These are phyloP conservation scores for Parnassius glacialis DNA, from an alignment of 2,888 invertebrate genomes.

Conservation along the genomic window DNA sequence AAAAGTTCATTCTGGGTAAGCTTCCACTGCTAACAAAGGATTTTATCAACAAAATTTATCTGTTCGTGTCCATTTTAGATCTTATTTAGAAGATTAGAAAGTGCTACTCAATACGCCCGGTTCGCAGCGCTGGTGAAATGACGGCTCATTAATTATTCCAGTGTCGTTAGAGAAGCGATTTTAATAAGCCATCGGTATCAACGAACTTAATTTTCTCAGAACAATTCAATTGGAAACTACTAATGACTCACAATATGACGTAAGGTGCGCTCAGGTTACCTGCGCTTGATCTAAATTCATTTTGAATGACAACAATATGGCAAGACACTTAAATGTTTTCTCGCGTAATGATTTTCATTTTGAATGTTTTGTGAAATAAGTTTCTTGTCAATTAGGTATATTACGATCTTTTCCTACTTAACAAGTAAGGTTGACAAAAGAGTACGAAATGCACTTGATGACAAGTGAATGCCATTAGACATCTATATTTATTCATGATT, in stretches of 20 bases:
- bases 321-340: slow-evolving; percentile 7
- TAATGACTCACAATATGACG: slow-evolving; percentile 63
- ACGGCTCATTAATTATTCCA: slow-evolving; percentile 64
- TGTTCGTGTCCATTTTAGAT: slow-evolving; percentile 29
- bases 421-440: too few relatives aligned
- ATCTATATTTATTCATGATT: too few relatives aligned
- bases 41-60: slow-evolving; percentile 21
- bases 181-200: slow-evolving; percentile 56
- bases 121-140: slow-evolving; percentile 35
- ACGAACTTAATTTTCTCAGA: slow-evolving; percentile 64
- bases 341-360: neutral
- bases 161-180: slow-evolving; percentile 51
- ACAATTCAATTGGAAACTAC: slow-evolving; percentile 72
- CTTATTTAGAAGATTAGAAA: slow-evolving; percentile 44
- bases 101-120: slow-evolving; percentile 37
- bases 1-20: neutral
- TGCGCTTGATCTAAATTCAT: slow-evolving; percentile 36
- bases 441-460: too few relatives aligned
- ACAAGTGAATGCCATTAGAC: too few relatives aligned
- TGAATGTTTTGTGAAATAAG: too few relatives aligned
- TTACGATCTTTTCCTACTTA: too few relatives aligned
- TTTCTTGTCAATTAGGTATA: too few relatives aligned
- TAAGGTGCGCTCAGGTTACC: slow-evolving; percentile 42
- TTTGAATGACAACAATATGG: slow-evolving; percentile 27
- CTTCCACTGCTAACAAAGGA: slow-evolving; percentile 16